A percentile compares a stretch with the other conserved stretches of the same genome.
Conservation (phyloP, 2,888 invertebrate genomes). For the Lasioglossum oenotherae region DNA sequence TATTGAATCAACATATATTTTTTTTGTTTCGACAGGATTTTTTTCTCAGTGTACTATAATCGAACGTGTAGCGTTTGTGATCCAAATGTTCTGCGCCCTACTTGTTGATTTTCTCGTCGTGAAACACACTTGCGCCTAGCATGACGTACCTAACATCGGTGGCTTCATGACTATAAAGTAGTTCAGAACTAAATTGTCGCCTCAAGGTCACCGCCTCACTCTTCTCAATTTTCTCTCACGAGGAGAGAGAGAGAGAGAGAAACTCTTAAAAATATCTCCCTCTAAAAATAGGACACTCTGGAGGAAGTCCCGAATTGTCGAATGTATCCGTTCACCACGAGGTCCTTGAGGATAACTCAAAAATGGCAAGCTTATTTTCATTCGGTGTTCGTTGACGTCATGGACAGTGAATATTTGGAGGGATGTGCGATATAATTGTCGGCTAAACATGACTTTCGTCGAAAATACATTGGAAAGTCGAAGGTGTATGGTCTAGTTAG, state of each 20-base stretch:
- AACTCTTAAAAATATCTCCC: neutral
- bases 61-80: neutral
- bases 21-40: too few relatives aligned
- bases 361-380: constrained; percentile 46
- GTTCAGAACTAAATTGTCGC: neutral
- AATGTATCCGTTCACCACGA: neutral
- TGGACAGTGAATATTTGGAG: constrained; percentile 5
- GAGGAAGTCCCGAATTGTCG: neutral
- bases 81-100: neutral
- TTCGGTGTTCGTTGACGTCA: constrained; percentile 35
- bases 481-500: neutral
- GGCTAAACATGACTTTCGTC: neutral
- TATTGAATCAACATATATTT: too few relatives aligned
- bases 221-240: neutral
- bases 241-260: neutral
- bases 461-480: neutral
- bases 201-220: neutral
- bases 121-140: neutral
- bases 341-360: constrained; percentile 9
- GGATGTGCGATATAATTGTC: constrained; percentile 2
- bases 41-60: too few relatives aligned
- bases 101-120: neutral
- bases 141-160: neutral
- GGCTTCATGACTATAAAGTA: neutral
- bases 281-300: neutral